Percentiles rank a stretch among this genome's conserved stretches.
Conservation (phyloP, 2,113 vertebrate species). For the Haemorhous mexicanus region DNA sequence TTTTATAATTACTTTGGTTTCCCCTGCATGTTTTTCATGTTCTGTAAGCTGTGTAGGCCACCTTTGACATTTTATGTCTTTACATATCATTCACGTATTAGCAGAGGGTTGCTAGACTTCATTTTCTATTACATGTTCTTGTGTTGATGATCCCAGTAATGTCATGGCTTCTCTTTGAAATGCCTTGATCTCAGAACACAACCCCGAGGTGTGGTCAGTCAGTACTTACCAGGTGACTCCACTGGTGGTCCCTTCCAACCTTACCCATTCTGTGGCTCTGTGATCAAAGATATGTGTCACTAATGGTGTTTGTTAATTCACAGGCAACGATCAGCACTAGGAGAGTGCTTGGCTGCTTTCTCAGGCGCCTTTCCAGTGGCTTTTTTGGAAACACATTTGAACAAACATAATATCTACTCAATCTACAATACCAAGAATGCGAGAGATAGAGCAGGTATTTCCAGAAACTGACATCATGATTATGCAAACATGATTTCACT, state of each 20-base stretch:
- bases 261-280: background rate
- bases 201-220: background rate
- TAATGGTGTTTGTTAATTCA: background rate
- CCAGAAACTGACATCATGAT: background rate
- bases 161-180: background rate
- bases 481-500: background rate
- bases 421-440: conserved; percentile 89
- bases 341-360: conserved; percentile 92
- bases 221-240: background rate
- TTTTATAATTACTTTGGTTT: background rate
- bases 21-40: background rate
- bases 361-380: conserved; percentile 92
- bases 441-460: conserved; percentile 83
- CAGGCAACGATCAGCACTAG: conserved; percentile 91
- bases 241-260: background rate
- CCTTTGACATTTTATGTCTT: background rate
- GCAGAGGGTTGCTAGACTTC: background rate
- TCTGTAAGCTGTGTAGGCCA: background rate
- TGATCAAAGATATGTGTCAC: background rate
- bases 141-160: background rate
- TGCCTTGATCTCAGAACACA: background rate
- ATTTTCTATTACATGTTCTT: background rate
- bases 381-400: conserved; percentile 89
- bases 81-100: background rate
- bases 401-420: conserved; percentile 89